Evolutionary conservation across 2,888 invertebrate genomes (phyloP).

Genomic region (Apoderus coryli): DNA sequence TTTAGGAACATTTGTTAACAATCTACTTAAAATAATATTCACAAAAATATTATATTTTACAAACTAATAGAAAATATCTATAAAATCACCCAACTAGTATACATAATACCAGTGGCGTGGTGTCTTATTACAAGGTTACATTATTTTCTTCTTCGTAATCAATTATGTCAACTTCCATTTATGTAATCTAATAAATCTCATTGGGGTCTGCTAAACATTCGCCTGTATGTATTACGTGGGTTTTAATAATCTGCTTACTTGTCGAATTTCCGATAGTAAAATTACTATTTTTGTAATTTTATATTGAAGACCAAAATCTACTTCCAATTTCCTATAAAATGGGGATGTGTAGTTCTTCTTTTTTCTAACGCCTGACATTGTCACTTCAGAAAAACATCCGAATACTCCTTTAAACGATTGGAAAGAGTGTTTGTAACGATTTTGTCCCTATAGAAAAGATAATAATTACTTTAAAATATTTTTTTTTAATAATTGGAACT

Average conservation of each 20-base stretch:
- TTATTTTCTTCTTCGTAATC: conserved; percentile 3
- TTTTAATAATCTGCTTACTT: conserved; percentile 2
- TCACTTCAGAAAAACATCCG: not conserved
- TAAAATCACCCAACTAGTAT: no score
- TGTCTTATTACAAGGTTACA: not conserved
- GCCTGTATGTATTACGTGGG: conserved; percentile 1
- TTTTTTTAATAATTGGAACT: conserved; percentile 1
- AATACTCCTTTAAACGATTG: not conserved
- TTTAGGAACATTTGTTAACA: no score
- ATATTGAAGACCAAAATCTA: not conserved
- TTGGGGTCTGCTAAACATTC: conserved; percentile 1
- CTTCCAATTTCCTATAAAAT: conserved; percentile 7
- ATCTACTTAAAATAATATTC: no score
- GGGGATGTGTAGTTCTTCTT: conserved; percentile 6
- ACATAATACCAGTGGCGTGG: no score
- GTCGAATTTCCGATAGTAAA: conserved; percentile 2
- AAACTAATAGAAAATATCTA: no score
- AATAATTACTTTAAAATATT: conserved; percentile 3
- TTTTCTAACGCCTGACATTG: conserved; percentile 4
- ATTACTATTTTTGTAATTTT: conserved; percentile 3
- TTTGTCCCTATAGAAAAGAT: conserved; percentile 3
- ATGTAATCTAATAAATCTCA: not conserved
- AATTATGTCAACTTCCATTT: not conserved
- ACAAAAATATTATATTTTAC: no score
- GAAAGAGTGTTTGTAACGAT: not conserved